Base-by-base conservation (phyloP, 2,113 vertebrate species). In the Propithecus coquereli region DNA sequence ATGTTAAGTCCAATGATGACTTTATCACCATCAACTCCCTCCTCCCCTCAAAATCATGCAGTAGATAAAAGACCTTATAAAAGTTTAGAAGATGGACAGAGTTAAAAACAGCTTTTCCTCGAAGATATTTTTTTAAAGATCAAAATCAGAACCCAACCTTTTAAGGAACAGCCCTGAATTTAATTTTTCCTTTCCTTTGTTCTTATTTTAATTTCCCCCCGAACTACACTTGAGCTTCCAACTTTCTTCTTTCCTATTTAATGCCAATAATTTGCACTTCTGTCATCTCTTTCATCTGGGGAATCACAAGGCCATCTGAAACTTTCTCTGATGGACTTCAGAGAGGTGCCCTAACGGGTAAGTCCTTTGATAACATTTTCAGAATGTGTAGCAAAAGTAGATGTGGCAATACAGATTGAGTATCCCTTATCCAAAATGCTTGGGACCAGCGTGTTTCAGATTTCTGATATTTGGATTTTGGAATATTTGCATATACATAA, bases 161-260 rank as follows among this genome's bases (percentile, higher is more conserved):
- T 95, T 76, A 94, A 91, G 37, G 61, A 97, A 87, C 34, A 68
- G 18, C 27, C 54, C 79, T 97, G 94, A 93, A 85, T 96, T 95
- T 93, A 94, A 95, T 97, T 97, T 97, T 97, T 94, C 59, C 47
- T 95, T 87, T 77, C 79, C 59, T 96, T 96, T 97, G 89, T 96
- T 97, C 95, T 96, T 94, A 22, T 73, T 97, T 95, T 96, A 76
- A 96, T 94, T 96, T 81, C 40, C 5, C 54, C 68, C 83, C 23
- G 73, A 84, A 81, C 70, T 84, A n/a, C 47, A 73, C 80, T 95
- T 84, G 70, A 57, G 81, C 85, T 96, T 84, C 63, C 80, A 76
- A 25, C 82, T 34, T 57, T 84, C 91, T 95, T 95, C 87, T 81
- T 77, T 73, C 52, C 79, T 65, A 63, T 81, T 70, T 74, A 87